These are phyloP conservation scores for Onychomys arenicola DNA, from an alignment of 2,797 vertebrate genomes.

Conservation along the genomic window DNA sequence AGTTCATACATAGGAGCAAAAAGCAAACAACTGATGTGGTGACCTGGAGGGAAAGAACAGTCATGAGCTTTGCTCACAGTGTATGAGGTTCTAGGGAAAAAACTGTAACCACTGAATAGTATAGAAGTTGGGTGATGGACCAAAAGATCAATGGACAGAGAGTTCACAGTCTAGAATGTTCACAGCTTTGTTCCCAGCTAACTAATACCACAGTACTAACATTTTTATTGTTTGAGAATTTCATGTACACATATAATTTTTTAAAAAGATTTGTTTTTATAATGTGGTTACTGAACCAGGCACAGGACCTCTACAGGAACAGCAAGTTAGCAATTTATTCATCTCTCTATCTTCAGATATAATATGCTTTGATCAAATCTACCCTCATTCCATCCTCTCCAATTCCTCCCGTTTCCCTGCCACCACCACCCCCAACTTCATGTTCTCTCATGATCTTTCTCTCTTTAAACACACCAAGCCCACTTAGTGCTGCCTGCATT, in stretches of 20 bases:
- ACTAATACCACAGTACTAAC: not conserved
- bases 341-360: too few relatives aligned
- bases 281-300: not conserved
- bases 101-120: not conserved
- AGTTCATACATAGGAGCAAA: not conserved
- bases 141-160: not conserved
- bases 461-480: not conserved
- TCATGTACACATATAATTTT: not conserved
- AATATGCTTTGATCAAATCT: not conserved
- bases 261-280: not conserved
- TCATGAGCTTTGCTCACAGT: accelerated
- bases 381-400: not conserved
- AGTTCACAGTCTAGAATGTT: not conserved
- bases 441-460: not conserved
- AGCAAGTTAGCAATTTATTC: not conserved
- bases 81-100: accelerated
- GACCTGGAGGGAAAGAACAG: not conserved
- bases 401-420: too few relatives aligned
- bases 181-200: not conserved
- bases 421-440: not conserved
- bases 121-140: accelerated
- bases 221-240: not conserved
- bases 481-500: not conserved
- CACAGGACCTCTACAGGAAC: not conserved
- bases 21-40: accelerated